Evolutionary conservation across 2,797 vertebrate genomes (phyloP), one percentile per base, ranked within the genome.

Genomic region (Atherinosoma microstoma): DNA sequence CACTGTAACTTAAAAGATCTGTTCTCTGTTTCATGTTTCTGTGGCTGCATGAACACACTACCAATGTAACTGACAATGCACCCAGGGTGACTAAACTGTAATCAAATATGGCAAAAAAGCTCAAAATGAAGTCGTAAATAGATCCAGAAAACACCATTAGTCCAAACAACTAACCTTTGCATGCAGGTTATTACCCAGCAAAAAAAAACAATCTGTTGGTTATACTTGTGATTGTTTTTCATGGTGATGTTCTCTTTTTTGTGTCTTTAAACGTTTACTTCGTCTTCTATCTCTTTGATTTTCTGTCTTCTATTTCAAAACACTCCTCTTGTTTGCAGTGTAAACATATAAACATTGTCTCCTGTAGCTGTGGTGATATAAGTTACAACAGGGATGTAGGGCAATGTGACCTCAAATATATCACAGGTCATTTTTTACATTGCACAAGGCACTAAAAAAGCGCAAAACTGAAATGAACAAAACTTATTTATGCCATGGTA

Each of bases 261-360:
- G 29, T 34, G 4, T 2, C 22, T 63, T 34, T 22, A 49, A 35
- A 56, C 2, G 16, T 56, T 58, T 62, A n/a, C 22, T 24, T 38
- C 15, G 3, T 56, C 67, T 32, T 63, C 47, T 34, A 15, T 2
- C 1, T 20, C 16, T 70, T 20, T 30, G 18, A 29, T 10, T 60
- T 42, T 29, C 24, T 66, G 13, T 63, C 24, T 47, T 18, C 60
- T 18, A 16, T 30, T 51, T 66, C 24, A 42, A 56, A 20, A 29
- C 36, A 47, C 57, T 56, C 51, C 30, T 35, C 56, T 27, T 64
- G 38, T 66, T 64, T 27, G 18, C 40, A 70, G 0, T 74, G 40
- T 36, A 62, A 63, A 72, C 67, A 79, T 20, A 62, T 56, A 68
- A 64, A 80, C 68, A 84, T 35, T 29, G 12, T 65, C 20, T 42